Evolutionary conservation across 2,888 invertebrate species (phyloP), one percentile per base, ranked within the genome.

Genomic region (Epiperipatus broadwayi): DNA sequence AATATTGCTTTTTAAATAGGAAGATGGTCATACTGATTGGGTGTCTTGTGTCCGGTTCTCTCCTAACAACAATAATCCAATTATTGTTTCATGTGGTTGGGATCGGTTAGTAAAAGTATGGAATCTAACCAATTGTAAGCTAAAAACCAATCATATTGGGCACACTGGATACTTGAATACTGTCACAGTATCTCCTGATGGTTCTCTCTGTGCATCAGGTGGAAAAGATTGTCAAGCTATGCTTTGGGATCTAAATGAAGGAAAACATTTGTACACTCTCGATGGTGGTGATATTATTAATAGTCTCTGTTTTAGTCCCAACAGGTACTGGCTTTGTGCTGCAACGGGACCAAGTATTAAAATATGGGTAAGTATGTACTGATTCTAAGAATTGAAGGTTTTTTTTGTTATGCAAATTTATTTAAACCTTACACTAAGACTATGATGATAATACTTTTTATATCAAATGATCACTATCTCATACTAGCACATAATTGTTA

Each of bases 181-280:
- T 21, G 95, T 97, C 4, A 95, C 97, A 0, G 95, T 97, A 35
- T 93, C 93, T 33, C 97, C 97, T 50, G 97, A 97, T 65, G 97
- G 97, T 54, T 95, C 95, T 2, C 73, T 97, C 25, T 99, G 97
- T 58, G 95, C 95, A n/a, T 93, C 91, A 45, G 95, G 95, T 60
- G 97, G 93, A 57, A 93, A 93, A 78, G 95, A 97, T 67, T 87
- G 89, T 67, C 89, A 91, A 66, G 95, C 95, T 7, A 87, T 97
- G 81, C 69, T 97, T 48, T 99, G 95, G 97, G 97, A 97, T 64
- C 68, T 97, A 59, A 95, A 95, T 63, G 97, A 97, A 59, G 93
- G 91, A 67, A 95, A 97, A 65, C 93, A 95, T 63, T 70, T 97
- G 57, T 95, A 97, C 69, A 95, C 95, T 10, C 67, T 97, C 54